phyloP scores from a whole-genome alignment of 2,113 vertebrate genomes.

The Gobius niger region DNA sequence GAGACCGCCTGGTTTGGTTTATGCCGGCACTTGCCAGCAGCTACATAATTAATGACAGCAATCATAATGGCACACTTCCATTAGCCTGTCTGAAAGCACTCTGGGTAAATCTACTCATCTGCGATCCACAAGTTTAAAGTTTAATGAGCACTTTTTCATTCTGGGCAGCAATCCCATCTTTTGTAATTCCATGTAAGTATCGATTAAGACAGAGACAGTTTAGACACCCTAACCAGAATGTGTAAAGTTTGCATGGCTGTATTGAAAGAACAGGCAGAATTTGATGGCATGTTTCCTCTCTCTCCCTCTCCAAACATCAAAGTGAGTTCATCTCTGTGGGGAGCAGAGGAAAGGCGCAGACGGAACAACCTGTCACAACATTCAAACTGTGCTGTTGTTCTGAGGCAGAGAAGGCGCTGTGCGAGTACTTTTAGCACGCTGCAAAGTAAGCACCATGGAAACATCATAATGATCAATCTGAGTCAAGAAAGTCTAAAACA shows the following conservation, averaged over 20 bases:
- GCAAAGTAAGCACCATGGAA: background rate
- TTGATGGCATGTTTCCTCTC: background rate
- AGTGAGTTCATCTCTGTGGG: background rate
- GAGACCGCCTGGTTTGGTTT: background rate
- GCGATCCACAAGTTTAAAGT: background rate
- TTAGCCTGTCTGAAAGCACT: background rate
- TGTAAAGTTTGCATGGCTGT: background rate
- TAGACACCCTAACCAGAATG: background rate
- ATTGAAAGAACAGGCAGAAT: background rate
- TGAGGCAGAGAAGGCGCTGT: conserved; percentile 4
- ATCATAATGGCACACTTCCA: background rate
- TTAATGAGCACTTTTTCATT: background rate
- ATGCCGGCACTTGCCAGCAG: background rate
- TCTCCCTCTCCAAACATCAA: conserved; percentile 18
- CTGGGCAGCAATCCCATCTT: background rate
- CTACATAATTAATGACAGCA: background rate
- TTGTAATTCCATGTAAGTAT: background rate
- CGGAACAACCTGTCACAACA: conserved; percentile 59
- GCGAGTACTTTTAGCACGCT: background rate
- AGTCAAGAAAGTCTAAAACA: too few species aligned
- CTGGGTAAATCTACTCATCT: background rate
- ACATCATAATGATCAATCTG: too few species aligned
- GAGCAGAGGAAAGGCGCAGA: conserved; percentile 4
- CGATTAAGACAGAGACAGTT: background rate
- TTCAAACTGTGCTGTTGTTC: conserved; percentile 37